Percentiles rank a stretch among this genome's conserved stretches.
phyloP scores from a whole-genome alignment of 2,113 vertebrate species.

The Scortum barcoo region DNA sequence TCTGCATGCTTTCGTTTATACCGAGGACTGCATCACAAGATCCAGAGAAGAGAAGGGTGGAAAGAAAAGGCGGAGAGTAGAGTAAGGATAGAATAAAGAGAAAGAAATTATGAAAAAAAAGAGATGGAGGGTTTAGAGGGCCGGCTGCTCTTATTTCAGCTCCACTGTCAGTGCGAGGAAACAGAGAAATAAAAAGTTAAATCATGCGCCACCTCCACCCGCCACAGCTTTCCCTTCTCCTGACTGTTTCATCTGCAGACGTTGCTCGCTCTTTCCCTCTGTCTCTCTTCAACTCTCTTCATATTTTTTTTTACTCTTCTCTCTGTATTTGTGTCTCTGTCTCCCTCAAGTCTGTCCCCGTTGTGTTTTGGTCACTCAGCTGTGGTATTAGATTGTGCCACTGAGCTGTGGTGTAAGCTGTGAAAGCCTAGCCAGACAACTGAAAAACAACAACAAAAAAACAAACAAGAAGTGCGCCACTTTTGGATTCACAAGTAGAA shows the following conservation, averaged over 20 bases:
- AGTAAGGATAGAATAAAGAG: neutral
- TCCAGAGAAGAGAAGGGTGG: neutral
- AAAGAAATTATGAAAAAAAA: neutral
- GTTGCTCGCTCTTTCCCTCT: neutral
- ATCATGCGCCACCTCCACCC: neutral
- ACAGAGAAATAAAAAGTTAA: slow-evolving; percentile 21
- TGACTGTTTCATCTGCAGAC: slow-evolving; percentile 11
- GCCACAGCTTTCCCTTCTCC: neutral
- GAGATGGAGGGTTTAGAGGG: neutral
- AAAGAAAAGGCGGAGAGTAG: neutral
- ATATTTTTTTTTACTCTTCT: slow-evolving; percentile 1
- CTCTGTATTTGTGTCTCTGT: slow-evolving; percentile 5
- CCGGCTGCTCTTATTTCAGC: slow-evolving; percentile 22
- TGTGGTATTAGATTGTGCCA: slow-evolving; percentile 34
- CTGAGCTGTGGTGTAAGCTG: slow-evolving; percentile 16
- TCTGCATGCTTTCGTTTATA: too few relatives aligned
- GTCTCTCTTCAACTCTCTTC: slow-evolving; percentile 19
- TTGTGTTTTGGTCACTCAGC: slow-evolving; percentile 37
- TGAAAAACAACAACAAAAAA: too few relatives aligned
- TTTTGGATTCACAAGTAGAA: neutral
- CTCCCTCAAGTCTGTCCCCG: slow-evolving; percentile 18
- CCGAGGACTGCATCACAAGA: neutral
- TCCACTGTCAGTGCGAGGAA: slow-evolving; percentile 21
- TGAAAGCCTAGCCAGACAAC: neutral
- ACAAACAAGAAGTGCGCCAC: too few relatives aligned